Percentiles rank a stretch among this genome's conserved stretches.
Evolutionary conservation across 1,140 invertebrate genomes (phyloP).

Genomic region (Phymastichus coffea): DNA sequence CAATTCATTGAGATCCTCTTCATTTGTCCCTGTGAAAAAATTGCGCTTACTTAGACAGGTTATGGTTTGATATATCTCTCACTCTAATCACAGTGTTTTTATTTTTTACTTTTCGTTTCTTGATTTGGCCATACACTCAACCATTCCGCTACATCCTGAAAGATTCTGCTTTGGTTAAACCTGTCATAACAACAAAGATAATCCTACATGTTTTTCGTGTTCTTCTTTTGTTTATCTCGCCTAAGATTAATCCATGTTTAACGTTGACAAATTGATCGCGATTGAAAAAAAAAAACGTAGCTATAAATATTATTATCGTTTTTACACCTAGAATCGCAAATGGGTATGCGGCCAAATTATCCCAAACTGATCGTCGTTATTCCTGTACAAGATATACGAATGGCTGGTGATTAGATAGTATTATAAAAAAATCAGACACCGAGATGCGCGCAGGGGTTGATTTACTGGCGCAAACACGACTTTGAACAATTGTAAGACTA

Average conservation of each 20-base stretch:
- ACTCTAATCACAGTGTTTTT: not conserved
- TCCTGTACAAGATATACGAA: slow-evolving; percentile 29
- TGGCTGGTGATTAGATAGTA: slow-evolving; percentile 34
- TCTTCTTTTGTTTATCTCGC: no score
- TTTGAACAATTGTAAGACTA: no score
- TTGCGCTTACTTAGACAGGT: no score
- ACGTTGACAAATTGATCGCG: not conserved
- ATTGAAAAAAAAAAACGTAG: not conserved
- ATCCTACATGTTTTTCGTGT: no score
- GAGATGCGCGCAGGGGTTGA: slow-evolving; percentile 34
- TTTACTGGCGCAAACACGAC: no score
- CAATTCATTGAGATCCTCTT: no score
- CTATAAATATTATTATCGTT: not conserved
- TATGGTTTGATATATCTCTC: no score
- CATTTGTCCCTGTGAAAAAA: not conserved
- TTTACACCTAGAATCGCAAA: no score
- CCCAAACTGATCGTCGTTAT: slow-evolving; percentile 1
- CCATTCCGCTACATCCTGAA: not conserved
- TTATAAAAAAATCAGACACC: slow-evolving; percentile 18
- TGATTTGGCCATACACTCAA: not conserved
- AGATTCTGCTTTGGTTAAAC: no score
- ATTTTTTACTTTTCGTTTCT: not conserved
- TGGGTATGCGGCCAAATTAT: no score
- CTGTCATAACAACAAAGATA: no score
- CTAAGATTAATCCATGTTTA: no score